phyloP scores from a whole-genome alignment of 2,888 invertebrate species.

The Hyppa rectilinea region DNA sequence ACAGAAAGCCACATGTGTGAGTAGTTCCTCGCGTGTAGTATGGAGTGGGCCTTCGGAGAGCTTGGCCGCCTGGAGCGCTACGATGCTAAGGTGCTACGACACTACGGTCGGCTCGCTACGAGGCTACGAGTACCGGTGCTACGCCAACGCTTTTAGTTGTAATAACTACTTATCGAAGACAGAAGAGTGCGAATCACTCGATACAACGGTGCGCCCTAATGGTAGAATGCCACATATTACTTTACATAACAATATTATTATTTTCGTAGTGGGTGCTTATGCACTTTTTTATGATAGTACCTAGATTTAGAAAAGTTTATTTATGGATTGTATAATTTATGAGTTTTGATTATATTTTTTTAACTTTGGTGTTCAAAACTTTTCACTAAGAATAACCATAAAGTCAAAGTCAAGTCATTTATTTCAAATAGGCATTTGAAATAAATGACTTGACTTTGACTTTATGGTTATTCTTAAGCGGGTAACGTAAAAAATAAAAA shows the following conservation, averaged over 20 bases:
- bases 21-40: background rate
- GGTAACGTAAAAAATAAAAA: background rate
- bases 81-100: conserved; percentile 12
- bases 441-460: too few relatives aligned
- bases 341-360: too few relatives aligned
- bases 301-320: too few relatives aligned
- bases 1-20: background rate
- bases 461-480: background rate
- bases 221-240: background rate
- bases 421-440: too few relatives aligned
- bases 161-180: conserved; percentile 5
- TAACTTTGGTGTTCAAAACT: too few relatives aligned
- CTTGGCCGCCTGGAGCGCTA: conserved; percentile 4
- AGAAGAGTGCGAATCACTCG: background rate
- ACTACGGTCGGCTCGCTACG: conserved; percentile 13
- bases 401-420: too few relatives aligned
- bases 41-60: background rate
- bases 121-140: background rate
- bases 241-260: too few relatives aligned
- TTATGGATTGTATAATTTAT: too few relatives aligned
- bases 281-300: too few relatives aligned
- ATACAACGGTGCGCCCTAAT: background rate
- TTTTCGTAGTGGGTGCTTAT: too few relatives aligned
- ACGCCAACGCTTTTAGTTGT: conserved; percentile 19
- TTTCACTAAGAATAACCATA: too few relatives aligned